Percentiles rank a stretch among this genome's conserved stretches.
phyloP scores from a whole-genome alignment of 2,888 invertebrate genomes.

The Dorcus hopei region DNA sequence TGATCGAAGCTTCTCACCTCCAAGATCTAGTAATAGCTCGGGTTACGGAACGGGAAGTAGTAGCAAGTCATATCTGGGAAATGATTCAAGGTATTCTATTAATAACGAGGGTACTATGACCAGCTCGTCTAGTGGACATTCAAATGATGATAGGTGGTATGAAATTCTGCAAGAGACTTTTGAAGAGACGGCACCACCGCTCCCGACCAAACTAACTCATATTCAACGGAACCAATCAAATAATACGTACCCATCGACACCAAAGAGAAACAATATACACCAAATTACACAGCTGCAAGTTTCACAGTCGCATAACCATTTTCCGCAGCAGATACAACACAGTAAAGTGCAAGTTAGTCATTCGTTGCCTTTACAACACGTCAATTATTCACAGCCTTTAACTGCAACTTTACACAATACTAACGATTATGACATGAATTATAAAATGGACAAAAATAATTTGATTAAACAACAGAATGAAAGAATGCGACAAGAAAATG shows the following conservation, averaged over 20 bases:
- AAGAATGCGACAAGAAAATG: slow-evolving; percentile 50
- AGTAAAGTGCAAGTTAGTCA: slow-evolving; percentile 48
- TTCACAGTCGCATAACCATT: slow-evolving; percentile 44
- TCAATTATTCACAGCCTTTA: slow-evolving; percentile 45
- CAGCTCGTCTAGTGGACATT: slow-evolving; percentile 62
- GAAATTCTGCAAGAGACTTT: slow-evolving; percentile 52
- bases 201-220: slow-evolving; percentile 41
- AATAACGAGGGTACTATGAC: slow-evolving; percentile 51
- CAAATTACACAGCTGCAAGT: slow-evolving; percentile 39
- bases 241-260: slow-evolving; percentile 46
- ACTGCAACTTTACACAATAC: slow-evolving; percentile 46
- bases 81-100: slow-evolving; percentile 24
- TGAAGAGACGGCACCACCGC: slow-evolving; percentile 52
- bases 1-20: slow-evolving; percentile 73
- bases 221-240: slow-evolving; percentile 25
- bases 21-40: slow-evolving; percentile 74
- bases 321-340: slow-evolving; percentile 43
- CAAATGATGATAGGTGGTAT: slow-evolving; percentile 65
- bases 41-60: slow-evolving; percentile 79
- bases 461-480: slow-evolving; percentile 37
- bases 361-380: slow-evolving; percentile 48
- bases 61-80: slow-evolving; percentile 42
- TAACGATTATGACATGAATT: slow-evolving; percentile 42
- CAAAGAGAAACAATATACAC: slow-evolving; percentile 43
- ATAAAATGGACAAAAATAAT: slow-evolving; percentile 42